These are phyloP conservation scores for Poecile montanus DNA, from an alignment of 2,797 vertebrate species.

Conservation along the genomic window DNA sequence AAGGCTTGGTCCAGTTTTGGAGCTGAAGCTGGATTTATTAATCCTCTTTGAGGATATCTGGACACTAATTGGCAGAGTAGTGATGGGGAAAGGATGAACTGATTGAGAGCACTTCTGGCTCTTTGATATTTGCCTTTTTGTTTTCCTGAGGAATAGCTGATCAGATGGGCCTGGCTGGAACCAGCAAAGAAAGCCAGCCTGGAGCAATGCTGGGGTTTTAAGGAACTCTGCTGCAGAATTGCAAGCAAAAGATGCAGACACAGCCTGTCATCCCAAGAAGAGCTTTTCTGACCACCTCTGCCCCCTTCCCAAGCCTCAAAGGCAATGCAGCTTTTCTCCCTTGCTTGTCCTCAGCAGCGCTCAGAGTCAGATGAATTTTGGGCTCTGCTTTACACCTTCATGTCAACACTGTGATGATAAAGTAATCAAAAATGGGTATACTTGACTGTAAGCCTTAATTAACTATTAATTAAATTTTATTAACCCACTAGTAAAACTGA, in stretches of 20 bases:
- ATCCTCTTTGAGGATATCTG: not conserved
- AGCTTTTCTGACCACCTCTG: not conserved
- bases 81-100: not conserved
- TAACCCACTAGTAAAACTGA: conserved; percentile 49
- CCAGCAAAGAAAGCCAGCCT: not conserved
- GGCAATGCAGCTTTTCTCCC: not conserved
- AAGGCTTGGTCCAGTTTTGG: not conserved
- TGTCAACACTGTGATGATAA: not conserved
- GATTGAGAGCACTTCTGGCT: not conserved
- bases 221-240: not conserved
- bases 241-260: not conserved
- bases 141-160: not conserved
- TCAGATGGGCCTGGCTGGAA: not conserved
- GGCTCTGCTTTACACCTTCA: not conserved
- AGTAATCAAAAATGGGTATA: conserved; percentile 19
- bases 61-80: not conserved
- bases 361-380: not conserved
- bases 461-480: conserved; percentile 67
- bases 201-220: not conserved
- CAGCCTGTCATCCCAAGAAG: not conserved
- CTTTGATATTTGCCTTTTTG: not conserved
- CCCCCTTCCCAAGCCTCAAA: not conserved
- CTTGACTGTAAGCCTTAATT: conserved; percentile 30
- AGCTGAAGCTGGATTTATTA: not conserved
- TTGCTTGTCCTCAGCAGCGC: not conserved